Percentiles rank a stretch among this genome's conserved stretches.
Conservation (phyloP, 1,140 invertebrate species). For the Diploscapter pachys region DNA sequence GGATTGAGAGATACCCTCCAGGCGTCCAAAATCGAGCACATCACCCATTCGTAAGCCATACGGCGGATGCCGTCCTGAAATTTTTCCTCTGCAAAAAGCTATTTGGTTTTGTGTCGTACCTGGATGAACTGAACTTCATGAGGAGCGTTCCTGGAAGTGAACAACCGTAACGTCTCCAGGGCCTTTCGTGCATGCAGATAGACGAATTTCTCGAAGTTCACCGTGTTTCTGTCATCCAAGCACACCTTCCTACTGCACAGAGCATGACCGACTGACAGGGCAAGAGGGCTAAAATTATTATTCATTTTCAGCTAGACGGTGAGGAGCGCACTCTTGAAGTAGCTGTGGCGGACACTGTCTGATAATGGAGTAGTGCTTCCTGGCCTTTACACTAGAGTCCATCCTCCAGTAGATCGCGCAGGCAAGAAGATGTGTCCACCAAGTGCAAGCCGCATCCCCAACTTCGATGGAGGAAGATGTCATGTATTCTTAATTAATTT, state of each 20-base stretch:
- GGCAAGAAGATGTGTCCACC: conserved; percentile 56
- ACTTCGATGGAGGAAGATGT: conserved; percentile 20
- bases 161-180: conserved; percentile 8
- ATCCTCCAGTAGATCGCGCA: conserved; percentile 56
- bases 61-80: conserved; percentile 15
- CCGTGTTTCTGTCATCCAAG: conserved; percentile 46
- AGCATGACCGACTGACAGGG: conserved; percentile 51
- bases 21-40: conserved; percentile 48
- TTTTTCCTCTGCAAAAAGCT: neutral
- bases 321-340: conserved; percentile 42
- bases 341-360: conserved; percentile 47
- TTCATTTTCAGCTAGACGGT: neutral
- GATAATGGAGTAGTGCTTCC: conserved; percentile 55
- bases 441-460: conserved; percentile 55
- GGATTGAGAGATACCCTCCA: conserved; percentile 40
- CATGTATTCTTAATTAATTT: conserved; percentile 23
- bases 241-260: conserved; percentile 54
- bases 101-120: conserved; percentile 11
- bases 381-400: conserved; percentile 41
- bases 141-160: neutral
- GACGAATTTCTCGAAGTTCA: conserved; percentile 49
- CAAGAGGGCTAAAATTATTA: conserved; percentile 45
- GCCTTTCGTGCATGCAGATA: conserved; percentile 38
- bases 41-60: conserved; percentile 43
- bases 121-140: conserved; percentile 17